phyloP scores from a whole-genome alignment of 2,113 vertebrate species.

The Trogon surrucura region DNA sequence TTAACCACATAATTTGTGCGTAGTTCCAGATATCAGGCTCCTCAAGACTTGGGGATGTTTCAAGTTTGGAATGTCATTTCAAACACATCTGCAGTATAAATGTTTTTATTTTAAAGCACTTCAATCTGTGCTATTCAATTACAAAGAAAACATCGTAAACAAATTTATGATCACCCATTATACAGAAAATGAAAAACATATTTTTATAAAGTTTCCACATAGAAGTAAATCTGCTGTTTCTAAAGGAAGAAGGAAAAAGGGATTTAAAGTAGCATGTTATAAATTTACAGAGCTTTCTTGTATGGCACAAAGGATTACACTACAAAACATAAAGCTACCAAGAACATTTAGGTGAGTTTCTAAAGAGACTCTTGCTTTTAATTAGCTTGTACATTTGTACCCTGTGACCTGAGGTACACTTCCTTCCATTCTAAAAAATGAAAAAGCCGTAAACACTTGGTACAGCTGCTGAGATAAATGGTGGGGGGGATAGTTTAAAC shows the following conservation, averaged over 20 bases:
- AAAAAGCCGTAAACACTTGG: neutral
- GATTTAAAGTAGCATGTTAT: neutral
- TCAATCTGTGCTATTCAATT: conserved; percentile 51
- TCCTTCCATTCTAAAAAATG: conserved; percentile 28
- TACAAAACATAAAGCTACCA: conserved; percentile 12
- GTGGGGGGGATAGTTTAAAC: neutral
- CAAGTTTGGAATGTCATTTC: conserved; percentile 37
- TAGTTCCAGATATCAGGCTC: neutral
- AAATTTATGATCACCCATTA: conserved; percentile 49
- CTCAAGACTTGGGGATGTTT: neutral
- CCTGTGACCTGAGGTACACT: neutral
- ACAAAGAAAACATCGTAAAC: conserved; percentile 46
- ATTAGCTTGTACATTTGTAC: conserved; percentile 36
- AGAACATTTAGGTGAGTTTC: conserved; percentile 42
- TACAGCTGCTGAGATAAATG: neutral
- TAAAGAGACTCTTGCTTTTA: conserved; percentile 25
- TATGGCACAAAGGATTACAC: neutral
- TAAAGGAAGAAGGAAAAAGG: conserved; percentile 24
- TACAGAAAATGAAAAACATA: conserved; percentile 47
- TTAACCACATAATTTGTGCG: neutral
- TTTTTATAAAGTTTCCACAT: conserved; percentile 25
- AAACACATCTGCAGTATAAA: conserved; percentile 33
- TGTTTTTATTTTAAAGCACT: conserved; percentile 24
- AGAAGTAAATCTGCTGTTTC: conserved; percentile 35
- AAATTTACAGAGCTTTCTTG: conserved; percentile 4